A percentile compares a stretch with the other conserved stretches of the same genome.
phyloP scores from a whole-genome alignment of 2,888 invertebrate species.

The Philopedon plagiatum region DNA sequence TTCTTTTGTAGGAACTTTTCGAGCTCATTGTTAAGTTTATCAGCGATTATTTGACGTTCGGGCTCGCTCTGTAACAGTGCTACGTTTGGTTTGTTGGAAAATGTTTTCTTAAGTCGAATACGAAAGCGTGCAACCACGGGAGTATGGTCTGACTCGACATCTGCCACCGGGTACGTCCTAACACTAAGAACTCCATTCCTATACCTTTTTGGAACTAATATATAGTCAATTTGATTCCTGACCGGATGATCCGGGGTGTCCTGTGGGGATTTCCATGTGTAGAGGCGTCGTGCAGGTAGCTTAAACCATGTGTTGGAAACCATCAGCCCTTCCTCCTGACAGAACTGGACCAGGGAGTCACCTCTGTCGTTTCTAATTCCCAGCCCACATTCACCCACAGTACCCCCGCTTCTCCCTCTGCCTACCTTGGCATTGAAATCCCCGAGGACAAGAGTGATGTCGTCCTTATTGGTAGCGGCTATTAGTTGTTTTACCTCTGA shows the following conservation, averaged over 20 bases:
- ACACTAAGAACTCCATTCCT: too few species aligned
- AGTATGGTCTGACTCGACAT: not conserved
- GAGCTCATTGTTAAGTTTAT: not conserved
- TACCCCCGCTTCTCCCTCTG: conserved; percentile 12
- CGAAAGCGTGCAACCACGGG: not conserved
- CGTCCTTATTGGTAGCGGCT: not conserved
- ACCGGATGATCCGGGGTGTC: conserved; percentile 1
- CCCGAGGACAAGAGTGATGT: conserved; percentile 25
- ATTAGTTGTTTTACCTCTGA: conserved; percentile 17
- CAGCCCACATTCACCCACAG: conserved; percentile 34
- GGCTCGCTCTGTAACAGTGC: not conserved
- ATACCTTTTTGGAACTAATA: not conserved
- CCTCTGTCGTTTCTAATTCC: conserved; percentile 35
- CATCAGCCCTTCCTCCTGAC: conserved; percentile 31
- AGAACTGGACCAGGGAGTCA: conserved; percentile 36
- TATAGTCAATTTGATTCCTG: not conserved
- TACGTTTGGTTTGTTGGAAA: too few species aligned
- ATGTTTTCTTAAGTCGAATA: too few species aligned
- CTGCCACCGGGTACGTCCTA: too few species aligned
- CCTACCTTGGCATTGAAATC: conserved; percentile 47
- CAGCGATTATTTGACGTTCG: not conserved
- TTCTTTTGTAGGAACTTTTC: not conserved
- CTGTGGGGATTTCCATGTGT: conserved; percentile 44
- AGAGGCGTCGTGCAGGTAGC: conserved; percentile 38
- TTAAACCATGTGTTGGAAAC: conserved; percentile 45